Percentiles rank a stretch among this genome's conserved stretches.
These are phyloP conservation scores for Neodontobutis hainanensis DNA, from an alignment of 2,113 vertebrate species.

Conservation along the genomic window DNA sequence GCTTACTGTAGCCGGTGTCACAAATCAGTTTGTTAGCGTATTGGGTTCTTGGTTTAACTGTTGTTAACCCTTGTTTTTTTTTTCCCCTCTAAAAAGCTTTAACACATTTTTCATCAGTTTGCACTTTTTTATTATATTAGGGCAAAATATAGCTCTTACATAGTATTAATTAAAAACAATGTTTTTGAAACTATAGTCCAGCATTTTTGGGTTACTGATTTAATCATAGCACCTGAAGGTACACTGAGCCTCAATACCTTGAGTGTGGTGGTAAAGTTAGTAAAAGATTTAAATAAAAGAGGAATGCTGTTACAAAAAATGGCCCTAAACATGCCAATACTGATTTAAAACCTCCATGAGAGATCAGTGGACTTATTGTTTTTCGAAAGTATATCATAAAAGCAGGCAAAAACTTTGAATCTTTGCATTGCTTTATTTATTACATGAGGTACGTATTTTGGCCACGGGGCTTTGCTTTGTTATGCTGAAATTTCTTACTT, in stretches of 20 bases:
- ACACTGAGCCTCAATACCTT: too few relatives aligned
- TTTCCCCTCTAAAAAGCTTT: neutral
- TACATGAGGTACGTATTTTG: neutral
- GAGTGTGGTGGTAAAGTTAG: too few relatives aligned
- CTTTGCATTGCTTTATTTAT: neutral
- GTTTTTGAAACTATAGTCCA: too few relatives aligned
- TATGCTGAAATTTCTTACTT: slow-evolving; percentile 4
- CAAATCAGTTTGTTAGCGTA: slow-evolving; percentile 6
- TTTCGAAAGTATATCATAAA: slow-evolving; percentile 3
- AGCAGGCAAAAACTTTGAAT: slow-evolving; percentile 11
- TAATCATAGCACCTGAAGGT: too few relatives aligned
- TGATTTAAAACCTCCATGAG: too few relatives aligned
- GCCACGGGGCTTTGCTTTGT: neutral
- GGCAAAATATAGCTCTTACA: neutral
- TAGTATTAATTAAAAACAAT: neutral
- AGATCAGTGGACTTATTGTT: too few relatives aligned
- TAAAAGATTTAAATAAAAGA: neutral
- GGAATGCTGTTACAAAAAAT: neutral
- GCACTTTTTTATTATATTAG: neutral
- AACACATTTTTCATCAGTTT: neutral
- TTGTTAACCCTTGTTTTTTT: too few relatives aligned
- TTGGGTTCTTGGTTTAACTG: slow-evolving; percentile 13
- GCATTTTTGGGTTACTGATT: too few relatives aligned
- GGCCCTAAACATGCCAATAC: too few relatives aligned
- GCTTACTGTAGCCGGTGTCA: slow-evolving; percentile 6